Conservation (phyloP, 2,113 vertebrate genomes). For the Echinops telfairi region DNA sequence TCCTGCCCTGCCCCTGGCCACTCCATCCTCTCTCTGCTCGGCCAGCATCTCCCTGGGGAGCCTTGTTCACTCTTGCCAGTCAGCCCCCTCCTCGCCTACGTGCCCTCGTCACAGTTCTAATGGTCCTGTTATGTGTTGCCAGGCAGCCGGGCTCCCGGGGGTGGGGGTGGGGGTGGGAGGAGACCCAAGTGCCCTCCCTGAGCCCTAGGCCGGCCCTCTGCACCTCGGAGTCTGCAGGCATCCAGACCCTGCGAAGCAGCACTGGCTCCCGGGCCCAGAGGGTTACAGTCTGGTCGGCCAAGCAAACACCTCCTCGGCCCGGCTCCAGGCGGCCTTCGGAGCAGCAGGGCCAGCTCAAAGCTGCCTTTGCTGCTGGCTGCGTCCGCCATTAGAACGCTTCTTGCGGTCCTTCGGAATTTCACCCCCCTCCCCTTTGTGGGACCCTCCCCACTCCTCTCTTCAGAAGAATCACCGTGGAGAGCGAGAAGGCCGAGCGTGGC, state of each 20-base stretch:
- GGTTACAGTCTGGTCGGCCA: background rate
- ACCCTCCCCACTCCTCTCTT: too few species aligned
- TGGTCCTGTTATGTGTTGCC: too few species aligned
- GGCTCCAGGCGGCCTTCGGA: background rate
- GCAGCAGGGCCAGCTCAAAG: background rate
- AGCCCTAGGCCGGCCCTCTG: background rate
- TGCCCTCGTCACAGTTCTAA: background rate
- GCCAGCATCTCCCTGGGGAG: slow-evolving; percentile 19
- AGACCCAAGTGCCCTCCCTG: background rate
- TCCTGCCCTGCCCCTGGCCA: background rate
- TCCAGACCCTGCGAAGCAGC: background rate
- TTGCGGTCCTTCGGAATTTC: too few species aligned
- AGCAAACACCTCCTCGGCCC: background rate
- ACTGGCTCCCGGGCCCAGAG: fast-evolving
- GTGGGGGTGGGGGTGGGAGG: too few species aligned
- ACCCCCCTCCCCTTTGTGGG: too few species aligned
- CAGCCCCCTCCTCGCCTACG: background rate
- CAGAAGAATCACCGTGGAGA: too few species aligned
- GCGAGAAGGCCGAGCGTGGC: too few species aligned
- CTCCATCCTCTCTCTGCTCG: background rate
- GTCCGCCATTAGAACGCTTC: background rate
- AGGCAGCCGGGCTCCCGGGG: too few species aligned
- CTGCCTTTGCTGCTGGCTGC: fast-evolving
- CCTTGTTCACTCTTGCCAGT: background rate
- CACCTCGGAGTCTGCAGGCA: background rate